These are phyloP conservation scores for Colius striatus DNA, from an alignment of 2,113 vertebrate species.

Conservation along the genomic window DNA sequence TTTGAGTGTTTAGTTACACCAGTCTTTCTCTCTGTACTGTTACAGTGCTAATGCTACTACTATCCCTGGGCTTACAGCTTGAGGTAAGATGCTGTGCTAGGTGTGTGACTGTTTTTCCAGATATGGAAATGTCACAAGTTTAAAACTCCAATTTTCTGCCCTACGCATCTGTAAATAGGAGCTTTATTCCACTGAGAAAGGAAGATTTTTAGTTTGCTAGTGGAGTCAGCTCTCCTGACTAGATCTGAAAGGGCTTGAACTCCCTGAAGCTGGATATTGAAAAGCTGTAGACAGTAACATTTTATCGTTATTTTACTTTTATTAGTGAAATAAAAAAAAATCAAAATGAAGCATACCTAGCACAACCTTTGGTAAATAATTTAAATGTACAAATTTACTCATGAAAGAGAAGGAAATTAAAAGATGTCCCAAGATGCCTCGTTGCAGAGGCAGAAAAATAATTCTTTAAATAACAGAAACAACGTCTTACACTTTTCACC, in stretches of 20 bases:
- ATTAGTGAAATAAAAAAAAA: neutral
- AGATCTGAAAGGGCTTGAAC: conserved; percentile 45
- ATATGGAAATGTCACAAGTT: conserved; percentile 55
- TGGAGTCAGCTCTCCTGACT: neutral
- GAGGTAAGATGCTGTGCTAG: conserved; percentile 5
- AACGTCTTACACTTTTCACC: neutral
- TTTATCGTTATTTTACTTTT: conserved; percentile 32
- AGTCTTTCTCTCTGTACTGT: neutral
- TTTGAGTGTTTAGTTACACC: neutral
- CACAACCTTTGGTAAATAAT: conserved; percentile 48
- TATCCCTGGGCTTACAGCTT: conserved; percentile 22
- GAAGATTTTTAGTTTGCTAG: neutral
- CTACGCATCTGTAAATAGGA: conserved; percentile 11
- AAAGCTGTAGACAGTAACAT: conserved; percentile 19
- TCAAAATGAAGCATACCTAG: neutral
- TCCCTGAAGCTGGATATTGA: conserved; percentile 31
- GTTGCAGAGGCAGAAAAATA: neutral
- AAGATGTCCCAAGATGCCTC: neutral
- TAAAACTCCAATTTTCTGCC: conserved; percentile 34
- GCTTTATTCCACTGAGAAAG: conserved; percentile 46
- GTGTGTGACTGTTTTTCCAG: neutral
- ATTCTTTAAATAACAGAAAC: neutral
- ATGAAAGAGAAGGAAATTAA: conserved; percentile 45
- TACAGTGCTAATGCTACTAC: conserved; percentile 36
- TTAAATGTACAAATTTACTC: neutral